Conservation (phyloP, 2,888 invertebrate genomes). For the Acleris sparsana region DNA sequence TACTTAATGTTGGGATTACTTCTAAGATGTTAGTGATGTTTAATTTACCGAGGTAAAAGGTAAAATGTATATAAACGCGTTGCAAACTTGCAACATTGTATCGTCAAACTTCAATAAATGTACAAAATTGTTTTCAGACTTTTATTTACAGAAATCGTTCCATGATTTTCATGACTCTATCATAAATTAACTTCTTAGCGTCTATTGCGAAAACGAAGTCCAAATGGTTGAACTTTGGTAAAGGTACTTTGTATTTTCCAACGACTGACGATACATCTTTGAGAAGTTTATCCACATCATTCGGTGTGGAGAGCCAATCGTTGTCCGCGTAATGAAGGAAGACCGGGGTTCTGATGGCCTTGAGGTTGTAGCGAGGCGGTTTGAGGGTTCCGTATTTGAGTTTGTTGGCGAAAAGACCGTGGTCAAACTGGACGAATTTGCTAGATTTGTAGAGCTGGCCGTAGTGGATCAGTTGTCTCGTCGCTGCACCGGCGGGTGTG, state of each 20-base stretch:
- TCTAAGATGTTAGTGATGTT: background rate
- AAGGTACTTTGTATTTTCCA: slow-evolving; percentile 75
- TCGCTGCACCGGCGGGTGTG: slow-evolving; percentile 78
- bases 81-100: background rate
- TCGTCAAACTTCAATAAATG: slow-evolving; percentile 14
- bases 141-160: slow-evolving; percentile 52
- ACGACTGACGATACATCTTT: slow-evolving; percentile 66
- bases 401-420: slow-evolving; percentile 71
- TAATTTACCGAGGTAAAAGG: background rate
- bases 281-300: slow-evolving; percentile 71
- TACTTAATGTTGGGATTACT: too few species aligned
- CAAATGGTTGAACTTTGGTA: slow-evolving; percentile 79
- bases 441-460: slow-evolving; percentile 73
- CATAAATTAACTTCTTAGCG: slow-evolving; percentile 84
- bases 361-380: slow-evolving; percentile 79
- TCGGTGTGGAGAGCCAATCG: slow-evolving; percentile 77
- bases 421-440: slow-evolving; percentile 79
- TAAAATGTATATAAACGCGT: background rate
- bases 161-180: slow-evolving; percentile 76
- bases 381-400: slow-evolving; percentile 70
- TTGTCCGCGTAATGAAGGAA: slow-evolving; percentile 79
- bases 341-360: slow-evolving; percentile 71
- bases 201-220: slow-evolving; percentile 84
- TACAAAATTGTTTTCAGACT: slow-evolving; percentile 4
- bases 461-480: slow-evolving; percentile 78